Conservation (phyloP, 1,140 invertebrate genomes). For the Rhagoletis pomonella region DNA sequence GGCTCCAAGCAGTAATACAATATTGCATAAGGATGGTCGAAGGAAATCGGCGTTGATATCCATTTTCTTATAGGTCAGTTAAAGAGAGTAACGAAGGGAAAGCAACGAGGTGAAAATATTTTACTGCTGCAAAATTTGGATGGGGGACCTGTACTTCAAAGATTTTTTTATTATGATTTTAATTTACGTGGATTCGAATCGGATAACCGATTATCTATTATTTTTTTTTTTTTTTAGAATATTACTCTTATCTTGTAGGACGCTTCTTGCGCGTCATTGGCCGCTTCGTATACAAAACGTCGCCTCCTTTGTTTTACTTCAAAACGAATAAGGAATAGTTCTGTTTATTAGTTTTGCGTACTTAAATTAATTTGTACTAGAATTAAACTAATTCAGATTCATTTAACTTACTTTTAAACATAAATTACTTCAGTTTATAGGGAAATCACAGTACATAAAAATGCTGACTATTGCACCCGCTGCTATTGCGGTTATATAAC, state of each 20-base stretch:
- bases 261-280: slow-evolving; percentile 65
- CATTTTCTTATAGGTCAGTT: slow-evolving; percentile 69
- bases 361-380: slow-evolving; percentile 22
- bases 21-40: slow-evolving; percentile 57
- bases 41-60: slow-evolving; percentile 62
- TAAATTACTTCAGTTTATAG: not conserved
- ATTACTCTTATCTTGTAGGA: slow-evolving; percentile 57
- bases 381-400: slow-evolving; percentile 23
- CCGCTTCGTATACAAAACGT: slow-evolving; percentile 64
- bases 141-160: slow-evolving; percentile 65
- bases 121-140: slow-evolving; percentile 63
- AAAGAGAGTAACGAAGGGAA: slow-evolving; percentile 64
- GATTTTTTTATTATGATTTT: slow-evolving; percentile 68
- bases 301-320: slow-evolving; percentile 62
- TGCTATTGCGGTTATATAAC: slow-evolving; percentile 64
- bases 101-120: slow-evolving; percentile 61
- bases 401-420: not conserved
- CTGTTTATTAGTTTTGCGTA: not conserved
- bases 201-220: slow-evolving; percentile 51
- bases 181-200: slow-evolving; percentile 56
- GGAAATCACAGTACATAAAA: slow-evolving; percentile 60
- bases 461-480: slow-evolving; percentile 62
- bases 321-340: slow-evolving; percentile 57
- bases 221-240: not conserved
- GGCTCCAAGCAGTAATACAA: not conserved